Conservation (phyloP, 2,888 invertebrate species). For the Ferrisia virgata region DNA sequence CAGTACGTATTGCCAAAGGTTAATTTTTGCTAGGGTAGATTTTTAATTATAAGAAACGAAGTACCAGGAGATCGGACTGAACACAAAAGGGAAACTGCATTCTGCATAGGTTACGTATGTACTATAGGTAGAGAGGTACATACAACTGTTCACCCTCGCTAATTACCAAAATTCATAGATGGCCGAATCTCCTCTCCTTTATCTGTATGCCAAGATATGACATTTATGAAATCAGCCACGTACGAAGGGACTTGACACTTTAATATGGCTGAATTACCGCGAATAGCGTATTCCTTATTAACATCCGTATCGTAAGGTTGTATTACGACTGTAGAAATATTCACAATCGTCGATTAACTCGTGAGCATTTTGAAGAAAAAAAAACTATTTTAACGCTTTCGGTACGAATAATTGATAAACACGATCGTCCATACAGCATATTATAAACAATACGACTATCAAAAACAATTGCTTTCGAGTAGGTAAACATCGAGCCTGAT, state of each 20-base stretch:
- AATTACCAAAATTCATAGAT: slow-evolving; percentile 52
- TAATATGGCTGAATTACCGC: slow-evolving; percentile 81
- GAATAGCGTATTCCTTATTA: slow-evolving; percentile 84
- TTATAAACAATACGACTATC: background rate
- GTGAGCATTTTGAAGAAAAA: no score
- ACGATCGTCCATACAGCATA: background rate
- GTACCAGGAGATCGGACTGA: background rate
- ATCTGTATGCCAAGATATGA: slow-evolving; percentile 83
- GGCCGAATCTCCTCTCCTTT: slow-evolving; percentile 70
- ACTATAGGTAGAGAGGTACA: no score
- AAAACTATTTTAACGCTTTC: background rate
- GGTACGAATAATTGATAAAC: background rate
- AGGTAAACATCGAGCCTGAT: background rate
- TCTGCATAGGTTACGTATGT: background rate
- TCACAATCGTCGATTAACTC: slow-evolving; percentile 10
- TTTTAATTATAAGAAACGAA: background rate
- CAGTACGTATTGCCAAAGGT: background rate
- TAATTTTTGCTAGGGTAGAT: background rate
- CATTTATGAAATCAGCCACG: slow-evolving; percentile 86
- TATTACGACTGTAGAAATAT: slow-evolving; percentile 63
- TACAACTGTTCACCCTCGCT: background rate
- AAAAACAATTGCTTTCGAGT: no score
- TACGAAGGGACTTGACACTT: slow-evolving; percentile 90
- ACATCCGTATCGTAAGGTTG: slow-evolving; percentile 80
- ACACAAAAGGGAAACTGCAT: background rate